Evolutionary conservation across 1,140 invertebrate species (phyloP), one percentile per base, ranked within the genome.

Genomic region (Sitodiplosis mosellana): DNA sequence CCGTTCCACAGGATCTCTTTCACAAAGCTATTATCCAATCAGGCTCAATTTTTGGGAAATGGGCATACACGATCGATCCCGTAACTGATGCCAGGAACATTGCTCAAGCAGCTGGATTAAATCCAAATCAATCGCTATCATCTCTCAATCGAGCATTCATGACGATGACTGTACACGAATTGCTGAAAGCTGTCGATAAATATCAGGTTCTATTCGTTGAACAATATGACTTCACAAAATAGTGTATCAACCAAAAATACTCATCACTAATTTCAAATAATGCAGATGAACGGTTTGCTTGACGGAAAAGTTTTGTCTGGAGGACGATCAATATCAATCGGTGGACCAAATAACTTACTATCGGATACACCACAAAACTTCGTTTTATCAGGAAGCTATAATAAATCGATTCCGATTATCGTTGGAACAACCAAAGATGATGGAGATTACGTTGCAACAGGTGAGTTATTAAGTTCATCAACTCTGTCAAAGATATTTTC

Each of bases 371-470:
- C 59, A 0, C 49, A 49, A 18, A 48, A 55, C 6, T 21, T 63
- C 18, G 15, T 12, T 12, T 18, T 34, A 55, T 2, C 47, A 52
- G 7, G 45, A 45, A 2, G 54, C 49, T 40, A 38, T 54, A 12
- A 51, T 48, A 43, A 43, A 15, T 44, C 49, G 0, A 51, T 59
- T 38, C 57, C 61, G 0, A 14, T 61, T n/a, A 49, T 64, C 47
- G 56, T 59, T 5, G 61, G 61, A 6, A 59, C 60, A 14, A 64
- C 61, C 1, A 53, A 63, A 44, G 58, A 64, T 44, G 61, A 64
- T 49, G 61, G 61, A 4, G 54, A 57, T 3, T 63, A 61, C 48
- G 52, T 58, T 6, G 33, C 63, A 36, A 58, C 58, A 44, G 51
- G 61, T 63, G 38, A 51, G 53, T 38, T 38, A n/a, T 38, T 10